Conservation (phyloP, 2,888 invertebrate species). For the Diabrotica balteata region DNA sequence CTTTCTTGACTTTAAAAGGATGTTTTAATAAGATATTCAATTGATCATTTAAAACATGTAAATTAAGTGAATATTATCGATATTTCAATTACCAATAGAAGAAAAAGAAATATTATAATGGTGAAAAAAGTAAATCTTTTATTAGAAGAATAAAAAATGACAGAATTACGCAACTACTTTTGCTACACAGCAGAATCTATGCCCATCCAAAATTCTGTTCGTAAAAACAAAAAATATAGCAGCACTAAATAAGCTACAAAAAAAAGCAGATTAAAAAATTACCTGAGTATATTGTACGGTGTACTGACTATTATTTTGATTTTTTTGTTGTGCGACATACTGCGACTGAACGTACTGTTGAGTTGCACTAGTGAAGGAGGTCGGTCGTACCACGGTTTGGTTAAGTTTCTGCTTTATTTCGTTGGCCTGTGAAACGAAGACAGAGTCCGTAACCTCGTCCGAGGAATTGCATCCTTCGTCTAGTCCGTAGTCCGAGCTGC, state of each 20-base stretch:
- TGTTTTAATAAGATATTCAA: too few species aligned
- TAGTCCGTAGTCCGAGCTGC: slow-evolving; percentile 74
- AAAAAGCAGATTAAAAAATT: neutral
- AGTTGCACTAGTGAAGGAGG: slow-evolving; percentile 44
- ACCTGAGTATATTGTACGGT: slow-evolving; percentile 50
- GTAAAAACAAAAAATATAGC: neutral
- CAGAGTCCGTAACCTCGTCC: slow-evolving; percentile 65
- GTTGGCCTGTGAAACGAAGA: slow-evolving; percentile 58
- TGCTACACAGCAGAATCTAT: too few species aligned
- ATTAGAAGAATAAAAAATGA: too few species aligned
- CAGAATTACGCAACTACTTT: too few species aligned
- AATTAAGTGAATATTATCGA: too few species aligned
- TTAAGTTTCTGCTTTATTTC: slow-evolving; percentile 31
- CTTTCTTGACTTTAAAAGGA: too few species aligned
- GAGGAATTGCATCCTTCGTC: slow-evolving; percentile 75
- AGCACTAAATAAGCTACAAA: too few species aligned
- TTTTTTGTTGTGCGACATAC: slow-evolving; percentile 44
- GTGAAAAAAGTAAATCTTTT: too few species aligned
- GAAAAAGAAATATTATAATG: too few species aligned
- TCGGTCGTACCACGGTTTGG: slow-evolving; percentile 40
- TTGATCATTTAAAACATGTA: too few species aligned
- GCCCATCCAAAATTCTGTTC: neutral
- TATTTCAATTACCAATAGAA: too few species aligned
- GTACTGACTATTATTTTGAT: slow-evolving; percentile 49
- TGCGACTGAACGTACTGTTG: slow-evolving; percentile 41